These are phyloP conservation scores for Meteorus colon DNA, from an alignment of 2,888 invertebrate genomes.

Conservation along the genomic window DNA sequence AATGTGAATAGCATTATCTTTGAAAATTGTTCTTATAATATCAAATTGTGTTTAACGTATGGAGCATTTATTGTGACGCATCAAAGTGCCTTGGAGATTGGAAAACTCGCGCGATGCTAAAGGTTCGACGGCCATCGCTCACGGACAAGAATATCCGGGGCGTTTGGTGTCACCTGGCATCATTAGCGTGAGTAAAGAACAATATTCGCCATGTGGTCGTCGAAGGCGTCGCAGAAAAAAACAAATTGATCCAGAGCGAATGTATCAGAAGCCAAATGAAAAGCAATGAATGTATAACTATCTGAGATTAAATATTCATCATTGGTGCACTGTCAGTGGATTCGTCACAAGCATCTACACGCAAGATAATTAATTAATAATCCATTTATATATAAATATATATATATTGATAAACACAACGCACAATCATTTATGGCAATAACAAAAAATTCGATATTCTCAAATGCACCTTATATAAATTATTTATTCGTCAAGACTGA, in stretches of 20 bases:
- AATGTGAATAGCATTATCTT: background rate
- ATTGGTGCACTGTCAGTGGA: background rate
- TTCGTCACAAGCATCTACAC: background rate
- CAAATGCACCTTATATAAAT: background rate
- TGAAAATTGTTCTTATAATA: background rate
- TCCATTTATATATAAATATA: background rate
- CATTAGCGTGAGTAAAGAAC: background rate
- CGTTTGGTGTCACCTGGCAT: background rate
- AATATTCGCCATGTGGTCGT: background rate
- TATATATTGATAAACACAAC: background rate
- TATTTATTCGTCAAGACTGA: conserved; percentile 58
- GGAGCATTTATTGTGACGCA: background rate
- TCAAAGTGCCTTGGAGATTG: background rate
- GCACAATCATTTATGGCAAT: background rate
- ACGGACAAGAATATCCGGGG: background rate
- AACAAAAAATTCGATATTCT: background rate
- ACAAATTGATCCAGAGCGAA: background rate
- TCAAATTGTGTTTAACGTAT: background rate
- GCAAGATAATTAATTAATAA: background rate
- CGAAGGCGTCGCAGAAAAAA: background rate
- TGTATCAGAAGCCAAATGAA: too few relatives aligned
- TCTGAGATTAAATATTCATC: background rate
- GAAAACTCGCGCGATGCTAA: background rate
- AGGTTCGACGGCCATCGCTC: background rate
- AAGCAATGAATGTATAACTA: background rate